These are phyloP conservation scores for Drosophila parabipectinata DNA, from an alignment of 1,140 invertebrate genomes.

Conservation along the genomic window DNA sequence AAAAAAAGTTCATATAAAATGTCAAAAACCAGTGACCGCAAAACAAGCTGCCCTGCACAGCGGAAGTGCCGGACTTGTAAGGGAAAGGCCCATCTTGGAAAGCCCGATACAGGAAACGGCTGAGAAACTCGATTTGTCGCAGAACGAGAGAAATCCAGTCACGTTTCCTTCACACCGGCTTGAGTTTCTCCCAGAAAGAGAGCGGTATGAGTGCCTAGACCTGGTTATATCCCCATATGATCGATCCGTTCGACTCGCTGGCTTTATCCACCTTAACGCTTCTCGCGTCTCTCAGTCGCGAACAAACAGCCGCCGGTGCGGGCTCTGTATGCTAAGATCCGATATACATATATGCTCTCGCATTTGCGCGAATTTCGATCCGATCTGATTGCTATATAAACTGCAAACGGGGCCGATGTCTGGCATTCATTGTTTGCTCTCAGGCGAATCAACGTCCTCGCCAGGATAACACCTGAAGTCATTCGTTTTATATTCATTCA, in stretches of 20 bases:
- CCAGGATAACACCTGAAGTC: slow-evolving; percentile 15
- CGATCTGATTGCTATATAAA: slow-evolving; percentile 58
- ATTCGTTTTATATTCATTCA: slow-evolving; percentile 36
- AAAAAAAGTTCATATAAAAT: slow-evolving; percentile 8
- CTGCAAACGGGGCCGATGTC: slow-evolving; percentile 53
- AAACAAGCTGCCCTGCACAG: background rate
- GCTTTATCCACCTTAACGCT: slow-evolving; percentile 23
- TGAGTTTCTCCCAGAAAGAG: background rate
- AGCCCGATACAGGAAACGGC: slow-evolving; percentile 33
- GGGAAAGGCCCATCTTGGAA: slow-evolving; percentile 48
- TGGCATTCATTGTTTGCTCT: slow-evolving; percentile 73
- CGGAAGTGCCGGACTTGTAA: slow-evolving; percentile 22
- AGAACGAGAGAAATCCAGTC: slow-evolving; percentile 27
- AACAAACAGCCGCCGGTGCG: slow-evolving; percentile 38
- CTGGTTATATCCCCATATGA: slow-evolving; percentile 13
- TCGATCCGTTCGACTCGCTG: slow-evolving; percentile 7
- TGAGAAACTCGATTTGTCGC: slow-evolving; percentile 29
- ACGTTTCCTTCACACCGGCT: slow-evolving; percentile 17
- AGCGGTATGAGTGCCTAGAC: slow-evolving; percentile 6
- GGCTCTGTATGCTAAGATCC: slow-evolving; percentile 16
- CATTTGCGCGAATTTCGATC: slow-evolving; percentile 11
- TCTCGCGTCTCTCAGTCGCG: slow-evolving; percentile 45
- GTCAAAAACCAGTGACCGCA: slow-evolving; percentile 35
- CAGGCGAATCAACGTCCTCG: slow-evolving; percentile 51
- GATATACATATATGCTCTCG: slow-evolving; percentile 38